Conservation (phyloP, 2,113 vertebrate genomes). For the human region GRCh38 chr11:23244501-23245000, state of each 20-base stretch:
- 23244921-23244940: background rate
- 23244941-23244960: background rate
- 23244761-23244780: background rate
- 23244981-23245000: background rate
- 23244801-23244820: background rate
- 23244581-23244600: background rate
- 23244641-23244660: background rate
- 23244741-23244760: background rate
- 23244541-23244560: background rate
- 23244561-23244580: background rate
- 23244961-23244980: background rate
- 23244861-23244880: background rate
- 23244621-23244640: background rate
- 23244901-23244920: background rate
- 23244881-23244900: slow-evolving; percentile 16
- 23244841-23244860: background rate
- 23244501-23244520: background rate
- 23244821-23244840: background rate
- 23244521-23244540: slow-evolving; percentile 7
- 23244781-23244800: background rate
- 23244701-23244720: background rate
- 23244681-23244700: background rate
- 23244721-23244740: background rate
- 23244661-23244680: background rate
- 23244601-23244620: background rate